Evolutionary conservation across 2,888 invertebrate genomes (phyloP).

Genomic region (Helobdella robusta): DNA sequence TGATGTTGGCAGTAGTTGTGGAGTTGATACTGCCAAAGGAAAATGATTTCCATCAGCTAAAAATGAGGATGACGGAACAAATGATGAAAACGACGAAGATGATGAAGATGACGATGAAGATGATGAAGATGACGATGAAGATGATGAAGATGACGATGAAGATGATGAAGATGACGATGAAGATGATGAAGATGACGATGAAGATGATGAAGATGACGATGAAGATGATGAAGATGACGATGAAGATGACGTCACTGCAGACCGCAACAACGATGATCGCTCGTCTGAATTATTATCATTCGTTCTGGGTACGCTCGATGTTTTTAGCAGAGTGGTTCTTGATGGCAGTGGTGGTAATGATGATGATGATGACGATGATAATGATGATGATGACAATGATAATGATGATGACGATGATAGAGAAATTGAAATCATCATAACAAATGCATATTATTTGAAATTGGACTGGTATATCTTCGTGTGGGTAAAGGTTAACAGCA

Average conservation of each 20-base stretch:
- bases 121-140: slow-evolving; percentile 14
- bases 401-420: too few relatives aligned
- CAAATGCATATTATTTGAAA: too few relatives aligned
- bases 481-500: too few relatives aligned
- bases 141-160: slow-evolving; percentile 5
- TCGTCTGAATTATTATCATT: too few relatives aligned
- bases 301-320: too few relatives aligned
- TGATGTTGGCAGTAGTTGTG: background rate
- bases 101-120: slow-evolving; percentile 13
- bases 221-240: background rate
- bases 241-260: background rate
- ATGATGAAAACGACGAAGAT: background rate
- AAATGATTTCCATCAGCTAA: background rate
- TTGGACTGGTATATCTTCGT: too few relatives aligned
- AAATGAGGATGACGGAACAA: background rate
- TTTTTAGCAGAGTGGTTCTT: too few relatives aligned
- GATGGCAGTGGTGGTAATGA: too few relatives aligned
- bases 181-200: slow-evolving; percentile 4
- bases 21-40: background rate
- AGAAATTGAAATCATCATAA: too few relatives aligned
- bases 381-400: too few relatives aligned
- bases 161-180: background rate
- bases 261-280: too few relatives aligned
- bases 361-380: too few relatives aligned
- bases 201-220: background rate